Percentiles rank a stretch among this genome's conserved stretches.
phyloP scores from a whole-genome alignment of 2,113 vertebrate genomes.

The Fregata magnificens region DNA sequence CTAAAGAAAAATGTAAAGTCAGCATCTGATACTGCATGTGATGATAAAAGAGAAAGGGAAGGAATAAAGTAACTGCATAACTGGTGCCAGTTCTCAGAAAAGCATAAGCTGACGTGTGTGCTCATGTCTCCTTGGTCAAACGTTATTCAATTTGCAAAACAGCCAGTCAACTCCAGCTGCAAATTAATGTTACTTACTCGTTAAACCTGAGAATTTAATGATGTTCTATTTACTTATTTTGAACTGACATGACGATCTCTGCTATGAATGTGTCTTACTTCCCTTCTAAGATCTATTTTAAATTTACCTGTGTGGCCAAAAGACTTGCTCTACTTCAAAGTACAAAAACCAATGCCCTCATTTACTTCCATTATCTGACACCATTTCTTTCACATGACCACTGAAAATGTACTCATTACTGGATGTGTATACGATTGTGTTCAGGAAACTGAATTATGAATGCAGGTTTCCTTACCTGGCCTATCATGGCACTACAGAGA shows the following conservation, averaged over 20 bases:
- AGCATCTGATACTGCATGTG: not conserved
- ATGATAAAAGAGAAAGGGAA: not conserved
- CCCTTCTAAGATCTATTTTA: not conserved
- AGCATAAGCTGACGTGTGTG: not conserved
- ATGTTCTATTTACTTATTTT: not conserved
- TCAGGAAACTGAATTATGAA: not conserved
- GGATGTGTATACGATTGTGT: not conserved
- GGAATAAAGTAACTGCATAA: not conserved
- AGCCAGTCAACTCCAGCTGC: not conserved
- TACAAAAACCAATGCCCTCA: not conserved
- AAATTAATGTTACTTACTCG: not conserved
- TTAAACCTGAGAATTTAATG: not conserved
- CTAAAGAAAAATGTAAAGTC: not conserved
- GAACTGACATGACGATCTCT: not conserved
- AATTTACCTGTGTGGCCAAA: not conserved
- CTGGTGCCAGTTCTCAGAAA: not conserved
- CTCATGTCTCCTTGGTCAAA: not conserved
- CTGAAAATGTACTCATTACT: not conserved
- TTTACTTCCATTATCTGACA: not conserved
- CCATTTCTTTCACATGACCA: not conserved
- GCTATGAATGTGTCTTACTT: not conserved
- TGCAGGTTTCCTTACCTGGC: slow-evolving; percentile 25
- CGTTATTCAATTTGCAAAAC: not conserved
- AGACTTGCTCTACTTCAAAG: not conserved
- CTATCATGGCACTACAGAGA: slow-evolving; percentile 24